Percentiles rank a stretch among this genome's conserved stretches.
These are phyloP conservation scores for Scelioninae gen. 1 DNA, from an alignment of 2,888 invertebrate genomes.

Conservation along the genomic window DNA sequence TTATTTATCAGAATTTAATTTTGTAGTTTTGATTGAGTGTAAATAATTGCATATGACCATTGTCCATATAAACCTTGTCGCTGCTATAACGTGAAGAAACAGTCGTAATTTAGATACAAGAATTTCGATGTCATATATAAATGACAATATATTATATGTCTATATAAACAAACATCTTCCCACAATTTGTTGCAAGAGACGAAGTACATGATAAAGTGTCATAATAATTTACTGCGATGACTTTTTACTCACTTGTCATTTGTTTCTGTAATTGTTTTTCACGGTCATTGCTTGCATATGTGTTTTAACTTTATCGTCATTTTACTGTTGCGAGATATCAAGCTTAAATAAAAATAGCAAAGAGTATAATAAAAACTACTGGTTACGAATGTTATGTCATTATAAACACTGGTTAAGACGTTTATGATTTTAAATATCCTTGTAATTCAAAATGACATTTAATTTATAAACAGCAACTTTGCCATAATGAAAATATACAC, in stretches of 20 bases:
- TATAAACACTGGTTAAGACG: not conserved
- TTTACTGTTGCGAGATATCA: slow-evolving; percentile 22
- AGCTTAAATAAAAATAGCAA: slow-evolving; percentile 12
- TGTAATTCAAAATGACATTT: no score
- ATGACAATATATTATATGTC: not conserved
- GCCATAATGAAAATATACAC: no score
- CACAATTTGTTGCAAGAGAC: slow-evolving; percentile 3
- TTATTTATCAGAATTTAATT: no score
- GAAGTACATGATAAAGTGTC: slow-evolving; percentile 10
- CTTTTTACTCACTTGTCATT: slow-evolving; percentile 33
- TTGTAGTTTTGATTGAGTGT: no score
- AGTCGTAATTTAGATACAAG: not conserved
- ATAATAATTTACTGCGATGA: slow-evolving; percentile 19
- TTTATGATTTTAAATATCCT: no score
- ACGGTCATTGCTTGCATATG: slow-evolving; percentile 20
- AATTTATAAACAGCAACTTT: no score
- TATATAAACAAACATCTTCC: slow-evolving; percentile 7
- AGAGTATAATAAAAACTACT: not conserved
- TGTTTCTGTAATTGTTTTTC: slow-evolving; percentile 36
- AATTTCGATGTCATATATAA: not conserved
- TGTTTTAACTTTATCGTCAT: slow-evolving; percentile 11
- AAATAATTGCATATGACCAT: no score
- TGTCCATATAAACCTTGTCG: not conserved
- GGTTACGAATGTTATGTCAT: slow-evolving; percentile 1
- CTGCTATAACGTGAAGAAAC: not conserved